Percentiles rank a stretch among this genome's conserved stretches.
phyloP scores from a whole-genome alignment of 2,797 vertebrate genomes.

The Pangasius sanitwongsei region DNA sequence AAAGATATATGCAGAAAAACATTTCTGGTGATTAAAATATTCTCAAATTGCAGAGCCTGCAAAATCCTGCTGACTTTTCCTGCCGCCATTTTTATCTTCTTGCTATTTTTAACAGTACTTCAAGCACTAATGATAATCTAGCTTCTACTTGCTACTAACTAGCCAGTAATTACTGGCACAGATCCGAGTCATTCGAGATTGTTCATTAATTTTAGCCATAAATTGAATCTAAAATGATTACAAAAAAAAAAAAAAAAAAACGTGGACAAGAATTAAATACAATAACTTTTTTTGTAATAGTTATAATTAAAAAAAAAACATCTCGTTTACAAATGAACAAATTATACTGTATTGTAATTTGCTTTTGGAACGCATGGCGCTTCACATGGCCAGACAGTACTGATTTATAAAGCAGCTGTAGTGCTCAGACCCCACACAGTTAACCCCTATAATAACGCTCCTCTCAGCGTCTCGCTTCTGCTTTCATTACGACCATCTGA shows the following conservation, averaged over 20 bases:
- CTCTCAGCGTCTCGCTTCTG: slow-evolving; percentile 57
- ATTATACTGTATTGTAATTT: too few relatives aligned
- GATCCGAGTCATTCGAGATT: background rate
- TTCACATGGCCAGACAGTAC: background rate
- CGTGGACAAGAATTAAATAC: background rate
- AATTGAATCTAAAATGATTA: background rate
- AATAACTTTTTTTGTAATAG: too few relatives aligned
- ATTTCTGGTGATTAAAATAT: background rate
- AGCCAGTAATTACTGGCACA: background rate
- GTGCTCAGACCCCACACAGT: slow-evolving; percentile 43
- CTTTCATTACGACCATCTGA: slow-evolving; percentile 62
- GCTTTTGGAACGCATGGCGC: background rate
- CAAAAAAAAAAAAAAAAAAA: too few relatives aligned
- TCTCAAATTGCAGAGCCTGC: background rate
- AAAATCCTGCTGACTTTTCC: background rate
- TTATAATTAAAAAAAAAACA: background rate
- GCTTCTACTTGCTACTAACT: background rate
- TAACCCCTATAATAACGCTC: slow-evolving; percentile 62
- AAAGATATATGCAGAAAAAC: background rate
- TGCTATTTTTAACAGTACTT: background rate
- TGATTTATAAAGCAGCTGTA: slow-evolving; percentile 15
- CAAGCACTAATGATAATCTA: background rate
- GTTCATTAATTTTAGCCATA: background rate
- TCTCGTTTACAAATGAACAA: background rate
- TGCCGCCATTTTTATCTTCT: background rate